These are phyloP conservation scores for Philonicus albiceps DNA, from an alignment of 2,888 invertebrate species.

Conservation along the genomic window DNA sequence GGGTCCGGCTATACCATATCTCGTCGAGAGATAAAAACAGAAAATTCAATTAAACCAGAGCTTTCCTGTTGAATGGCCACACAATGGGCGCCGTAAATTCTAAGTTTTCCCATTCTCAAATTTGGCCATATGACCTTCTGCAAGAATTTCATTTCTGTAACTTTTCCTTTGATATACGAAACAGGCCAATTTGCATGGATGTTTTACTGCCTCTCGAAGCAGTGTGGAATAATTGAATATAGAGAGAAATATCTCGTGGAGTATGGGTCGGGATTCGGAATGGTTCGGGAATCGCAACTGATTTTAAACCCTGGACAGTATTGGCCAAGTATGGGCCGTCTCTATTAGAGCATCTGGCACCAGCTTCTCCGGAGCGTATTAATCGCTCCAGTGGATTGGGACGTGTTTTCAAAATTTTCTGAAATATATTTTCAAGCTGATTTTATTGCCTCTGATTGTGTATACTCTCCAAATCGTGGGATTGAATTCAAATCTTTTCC, in stretches of 20 bases:
- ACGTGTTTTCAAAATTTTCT: background rate
- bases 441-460: background rate
- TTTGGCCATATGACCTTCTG: constrained; percentile 16
- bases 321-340: background rate
- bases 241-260: background rate
- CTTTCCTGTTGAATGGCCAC: constrained; percentile 43
- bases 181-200: constrained; percentile 23
- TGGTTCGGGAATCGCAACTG: background rate
- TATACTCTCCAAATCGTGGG: background rate
- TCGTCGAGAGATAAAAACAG: constrained; percentile 42
- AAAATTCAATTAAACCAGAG: constrained; percentile 43
- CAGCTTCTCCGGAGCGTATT: background rate
- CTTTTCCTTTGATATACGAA: constrained; percentile 22
- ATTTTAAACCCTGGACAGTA: background rate
- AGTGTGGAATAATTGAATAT: constrained; percentile 16
- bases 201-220: background rate
- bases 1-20: constrained; percentile 40
- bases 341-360: constrained; percentile 12
- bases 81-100: constrained; percentile 40
- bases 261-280: background rate
- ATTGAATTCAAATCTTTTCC: background rate
- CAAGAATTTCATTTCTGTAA: constrained; percentile 4
- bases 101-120: background rate
- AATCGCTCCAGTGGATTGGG: background rate
- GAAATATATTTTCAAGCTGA: background rate